phyloP scores from a whole-genome alignment of 2,888 invertebrate genomes.

The Ellobium chinense region DNA sequence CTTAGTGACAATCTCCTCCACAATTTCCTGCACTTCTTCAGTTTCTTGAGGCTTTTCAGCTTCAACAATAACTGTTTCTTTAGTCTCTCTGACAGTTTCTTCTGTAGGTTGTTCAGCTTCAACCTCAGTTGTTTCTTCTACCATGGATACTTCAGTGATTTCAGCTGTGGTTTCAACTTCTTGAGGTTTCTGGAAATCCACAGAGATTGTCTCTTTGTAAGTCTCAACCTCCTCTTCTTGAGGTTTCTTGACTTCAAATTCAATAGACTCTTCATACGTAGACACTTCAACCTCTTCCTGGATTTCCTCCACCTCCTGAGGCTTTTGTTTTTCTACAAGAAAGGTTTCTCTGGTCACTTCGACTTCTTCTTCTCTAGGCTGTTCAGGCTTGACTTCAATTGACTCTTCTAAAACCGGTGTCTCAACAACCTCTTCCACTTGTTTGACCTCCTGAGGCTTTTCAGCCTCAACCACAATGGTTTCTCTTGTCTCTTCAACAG shows the following conservation, averaged over 20 bases:
- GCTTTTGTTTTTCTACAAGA: constrained; percentile 22
- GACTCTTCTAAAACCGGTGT: constrained; percentile 46
- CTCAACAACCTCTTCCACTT: constrained; percentile 46
- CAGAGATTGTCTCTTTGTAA: constrained; percentile 43
- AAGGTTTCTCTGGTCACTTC: constrained; percentile 46
- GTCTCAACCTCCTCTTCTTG: constrained; percentile 47
- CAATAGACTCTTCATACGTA: constrained; percentile 20
- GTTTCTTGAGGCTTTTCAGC: constrained; percentile 50
- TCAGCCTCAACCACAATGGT: constrained; percentile 44
- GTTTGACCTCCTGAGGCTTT: constrained; percentile 48
- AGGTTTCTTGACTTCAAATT: constrained; percentile 38
- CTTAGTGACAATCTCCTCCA: constrained; percentile 36
- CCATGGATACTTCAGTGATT: neutral
- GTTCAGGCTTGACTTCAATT: constrained; percentile 45
- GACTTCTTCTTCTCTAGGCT: constrained; percentile 48
- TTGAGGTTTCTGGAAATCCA: constrained; percentile 47
- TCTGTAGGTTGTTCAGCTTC: constrained; percentile 39
- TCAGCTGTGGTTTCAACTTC: constrained; percentile 34
- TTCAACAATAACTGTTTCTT: constrained; percentile 43
- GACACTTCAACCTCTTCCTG: constrained; percentile 26
- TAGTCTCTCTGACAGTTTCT: constrained; percentile 40
- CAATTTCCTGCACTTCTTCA: constrained; percentile 40
- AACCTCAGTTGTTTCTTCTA: constrained; percentile 33
- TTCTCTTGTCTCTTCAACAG: constrained; percentile 47
- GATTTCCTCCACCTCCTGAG: constrained; percentile 52